Conservation (phyloP, 2,113 vertebrate species). For the Prinia subflava region DNA sequence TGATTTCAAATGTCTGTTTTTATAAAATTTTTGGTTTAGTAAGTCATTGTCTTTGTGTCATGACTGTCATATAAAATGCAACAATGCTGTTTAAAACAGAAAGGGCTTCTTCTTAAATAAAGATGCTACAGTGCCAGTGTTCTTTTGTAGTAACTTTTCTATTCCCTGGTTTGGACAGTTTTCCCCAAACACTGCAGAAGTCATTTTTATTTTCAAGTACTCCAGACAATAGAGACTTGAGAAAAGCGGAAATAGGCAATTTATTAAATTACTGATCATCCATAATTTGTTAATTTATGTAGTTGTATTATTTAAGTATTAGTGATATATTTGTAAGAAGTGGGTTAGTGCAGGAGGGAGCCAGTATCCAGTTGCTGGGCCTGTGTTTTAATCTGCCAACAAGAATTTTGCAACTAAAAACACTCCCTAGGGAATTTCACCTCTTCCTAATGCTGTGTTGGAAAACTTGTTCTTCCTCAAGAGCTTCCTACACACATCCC, state of each 20-base stretch:
- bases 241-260: not conserved
- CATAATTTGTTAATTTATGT: not conserved
- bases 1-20: not conserved
- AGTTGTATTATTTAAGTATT: not conserved
- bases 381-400: not conserved
- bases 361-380: not conserved
- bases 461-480: not conserved
- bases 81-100: not conserved
- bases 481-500: not conserved
- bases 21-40: not conserved
- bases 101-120: not conserved
- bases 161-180: not conserved
- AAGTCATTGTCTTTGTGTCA: not conserved
- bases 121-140: not conserved
- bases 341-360: not conserved
- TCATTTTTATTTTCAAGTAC: not conserved
- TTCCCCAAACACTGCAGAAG: not conserved
- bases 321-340: not conserved
- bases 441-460: not conserved
- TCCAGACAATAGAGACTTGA: not conserved
- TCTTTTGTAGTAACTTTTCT: not conserved
- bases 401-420: not conserved
- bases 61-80: not conserved
- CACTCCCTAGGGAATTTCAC: not conserved
- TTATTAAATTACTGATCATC: not conserved